A percentile compares a stretch with the other conserved stretches of the same genome.
Evolutionary conservation across 2,888 invertebrate genomes (phyloP).

Genomic region (Linnaemya vulpina): DNA sequence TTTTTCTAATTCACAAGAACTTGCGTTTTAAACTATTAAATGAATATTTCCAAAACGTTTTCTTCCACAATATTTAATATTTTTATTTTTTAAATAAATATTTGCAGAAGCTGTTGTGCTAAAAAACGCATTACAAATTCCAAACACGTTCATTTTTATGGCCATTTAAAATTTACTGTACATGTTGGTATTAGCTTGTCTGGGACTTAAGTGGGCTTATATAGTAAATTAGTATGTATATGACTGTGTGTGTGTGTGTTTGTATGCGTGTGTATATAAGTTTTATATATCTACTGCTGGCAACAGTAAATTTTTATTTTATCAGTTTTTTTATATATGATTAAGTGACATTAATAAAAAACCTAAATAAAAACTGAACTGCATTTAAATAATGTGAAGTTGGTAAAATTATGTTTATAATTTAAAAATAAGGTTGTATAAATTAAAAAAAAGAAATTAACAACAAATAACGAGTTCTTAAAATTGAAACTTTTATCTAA

Average conservation of each 20-base stretch:
- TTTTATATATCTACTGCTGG: neutral
- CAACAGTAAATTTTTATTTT: neutral
- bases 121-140: conserved; percentile 50
- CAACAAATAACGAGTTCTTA: no score
- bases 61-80: neutral
- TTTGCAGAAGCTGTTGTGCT: conserved; percentile 2
- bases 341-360: no score
- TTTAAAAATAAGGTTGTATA: no score
- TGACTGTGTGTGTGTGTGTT: neutral
- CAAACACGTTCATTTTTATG: conserved; percentile 65
- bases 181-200: conserved; percentile 63
- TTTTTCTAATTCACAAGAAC: conserved; percentile 5
- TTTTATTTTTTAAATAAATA: conserved; percentile 25
- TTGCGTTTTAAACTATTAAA: neutral
- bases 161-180: conserved; percentile 66
- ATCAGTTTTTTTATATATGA: neutral
- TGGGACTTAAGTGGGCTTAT: conserved; percentile 51
- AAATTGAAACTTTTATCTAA: no score
- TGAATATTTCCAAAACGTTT: neutral
- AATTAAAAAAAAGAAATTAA: no score
- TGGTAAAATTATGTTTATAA: no score
- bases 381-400: no score
- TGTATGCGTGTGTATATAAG: neutral
- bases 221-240: neutral
- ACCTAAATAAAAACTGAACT: no score